These are phyloP conservation scores for Torymus auratus DNA, from an alignment of 2,888 invertebrate species.

Conservation along the genomic window DNA sequence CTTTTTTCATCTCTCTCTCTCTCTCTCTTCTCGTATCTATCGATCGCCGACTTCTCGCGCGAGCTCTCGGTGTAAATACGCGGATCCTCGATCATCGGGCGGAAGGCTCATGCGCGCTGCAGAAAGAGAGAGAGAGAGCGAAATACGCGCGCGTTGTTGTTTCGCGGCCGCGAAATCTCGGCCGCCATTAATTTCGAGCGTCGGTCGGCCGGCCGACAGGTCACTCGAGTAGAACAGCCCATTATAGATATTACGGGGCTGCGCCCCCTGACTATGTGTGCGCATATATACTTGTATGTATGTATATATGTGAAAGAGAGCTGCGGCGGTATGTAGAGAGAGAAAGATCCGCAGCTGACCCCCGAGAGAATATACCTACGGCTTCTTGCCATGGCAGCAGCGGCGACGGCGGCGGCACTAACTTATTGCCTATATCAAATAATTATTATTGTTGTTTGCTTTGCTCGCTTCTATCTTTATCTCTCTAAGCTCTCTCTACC, in stretches of 20 bases:
- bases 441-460: conserved; percentile 77
- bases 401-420: conserved; percentile 59
- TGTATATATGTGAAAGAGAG: conserved; percentile 5
- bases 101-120: neutral
- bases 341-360: conserved; percentile 45
- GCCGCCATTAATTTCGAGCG: conserved; percentile 74
- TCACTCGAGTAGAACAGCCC: conserved; percentile 76
- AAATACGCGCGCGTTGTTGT: conserved; percentile 60
- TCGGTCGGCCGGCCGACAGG: conserved; percentile 69
- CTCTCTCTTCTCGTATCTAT: conserved; percentile 33
- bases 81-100: conserved; percentile 48
- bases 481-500: conserved; percentile 31
- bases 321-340: conserved; percentile 27
- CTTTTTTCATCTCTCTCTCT: conserved; percentile 29
- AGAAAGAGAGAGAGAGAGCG: conserved; percentile 24
- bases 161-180: conserved; percentile 73
- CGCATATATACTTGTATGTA: too few relatives aligned
- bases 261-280: conserved; percentile 50
- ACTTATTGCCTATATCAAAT: conserved; percentile 74
- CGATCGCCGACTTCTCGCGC: conserved; percentile 27
- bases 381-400: neutral
- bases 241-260: conserved; percentile 74
- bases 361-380: conserved; percentile 17
- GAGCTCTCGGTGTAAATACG: conserved; percentile 39
- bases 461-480: conserved; percentile 64